A percentile compares a stretch with the other conserved stretches of the same genome.
Evolutionary conservation across 2,113 vertebrate species (phyloP).

Genomic region (Pedetes capensis): DNA sequence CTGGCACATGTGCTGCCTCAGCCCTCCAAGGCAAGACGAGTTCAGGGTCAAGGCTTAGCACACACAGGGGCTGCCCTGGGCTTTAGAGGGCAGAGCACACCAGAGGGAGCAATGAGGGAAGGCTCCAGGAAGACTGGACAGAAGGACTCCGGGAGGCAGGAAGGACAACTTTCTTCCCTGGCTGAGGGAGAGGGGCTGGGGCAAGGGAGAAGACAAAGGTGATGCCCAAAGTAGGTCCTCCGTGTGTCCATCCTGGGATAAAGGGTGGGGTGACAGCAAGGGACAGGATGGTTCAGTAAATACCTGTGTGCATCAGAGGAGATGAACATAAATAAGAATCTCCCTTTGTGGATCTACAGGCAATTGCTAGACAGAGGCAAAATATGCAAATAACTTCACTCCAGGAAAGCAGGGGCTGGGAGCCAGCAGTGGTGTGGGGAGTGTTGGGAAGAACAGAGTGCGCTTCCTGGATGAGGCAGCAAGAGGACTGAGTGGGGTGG

Average conservation of each 20-base stretch:
- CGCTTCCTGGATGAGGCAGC: background rate
- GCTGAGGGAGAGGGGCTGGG: fast-evolving
- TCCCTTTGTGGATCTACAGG: background rate
- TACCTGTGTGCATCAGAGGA: background rate
- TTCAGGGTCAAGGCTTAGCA: background rate
- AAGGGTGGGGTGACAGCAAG: background rate
- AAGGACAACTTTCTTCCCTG: background rate
- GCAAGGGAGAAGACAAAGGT: background rate
- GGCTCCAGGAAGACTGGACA: background rate
- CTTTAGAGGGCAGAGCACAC: background rate
- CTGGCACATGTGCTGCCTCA: background rate
- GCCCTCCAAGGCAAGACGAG: background rate
- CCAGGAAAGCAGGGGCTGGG: background rate
- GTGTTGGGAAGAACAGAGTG: background rate
- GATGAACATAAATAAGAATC: background rate
- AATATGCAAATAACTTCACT: background rate
- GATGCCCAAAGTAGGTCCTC: background rate
- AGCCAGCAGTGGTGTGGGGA: background rate
- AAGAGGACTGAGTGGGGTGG: background rate
- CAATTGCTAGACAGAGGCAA: background rate
- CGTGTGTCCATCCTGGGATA: fast-evolving
- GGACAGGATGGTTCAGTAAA: background rate
- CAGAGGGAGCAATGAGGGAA: background rate
- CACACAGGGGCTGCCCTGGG: background rate
- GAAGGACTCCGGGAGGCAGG: background rate